Percentiles rank a stretch among this genome's conserved stretches.
Conservation (phyloP, 2,113 vertebrate genomes). For the Bambusicola thoracicus region DNA sequence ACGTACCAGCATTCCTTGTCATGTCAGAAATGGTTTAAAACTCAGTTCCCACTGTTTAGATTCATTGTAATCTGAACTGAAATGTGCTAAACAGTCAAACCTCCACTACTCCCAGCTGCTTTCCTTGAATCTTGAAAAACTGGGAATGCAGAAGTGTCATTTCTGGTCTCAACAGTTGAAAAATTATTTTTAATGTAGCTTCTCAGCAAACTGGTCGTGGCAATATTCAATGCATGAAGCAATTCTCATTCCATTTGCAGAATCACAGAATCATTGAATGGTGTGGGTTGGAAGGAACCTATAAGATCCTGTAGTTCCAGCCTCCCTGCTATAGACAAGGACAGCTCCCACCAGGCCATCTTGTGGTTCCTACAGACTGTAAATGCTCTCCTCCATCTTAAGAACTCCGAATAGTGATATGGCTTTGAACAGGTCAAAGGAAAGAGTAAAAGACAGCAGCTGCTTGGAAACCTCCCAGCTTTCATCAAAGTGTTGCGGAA, state of each 20-base stretch:
- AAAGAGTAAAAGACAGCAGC: conserved; percentile 10
- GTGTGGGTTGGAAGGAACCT: no score
- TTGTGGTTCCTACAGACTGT: background rate
- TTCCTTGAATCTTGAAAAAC: background rate
- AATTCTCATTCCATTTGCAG: background rate
- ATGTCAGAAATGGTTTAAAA: background rate
- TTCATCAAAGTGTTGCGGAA: background rate
- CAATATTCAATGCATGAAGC: background rate
- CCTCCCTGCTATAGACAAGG: no score
- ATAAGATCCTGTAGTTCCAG: no score
- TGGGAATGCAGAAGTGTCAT: background rate
- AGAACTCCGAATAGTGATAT: background rate
- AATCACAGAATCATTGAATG: background rate
- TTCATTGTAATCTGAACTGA: background rate
- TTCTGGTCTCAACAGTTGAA: background rate
- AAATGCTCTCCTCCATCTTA: background rate
- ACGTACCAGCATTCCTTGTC: background rate
- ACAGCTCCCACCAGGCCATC: no score
- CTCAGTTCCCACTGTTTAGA: background rate
- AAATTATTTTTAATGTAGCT: background rate
- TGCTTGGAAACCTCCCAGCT: background rate
- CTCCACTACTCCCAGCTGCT: background rate
- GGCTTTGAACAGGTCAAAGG: background rate
- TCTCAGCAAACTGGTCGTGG: background rate
- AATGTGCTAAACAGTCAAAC: background rate